Percentiles rank a stretch among this genome's conserved stretches.
These are phyloP conservation scores for Sylvilagus floridanus DNA, from an alignment of 2,797 vertebrate species.

Conservation along the genomic window DNA sequence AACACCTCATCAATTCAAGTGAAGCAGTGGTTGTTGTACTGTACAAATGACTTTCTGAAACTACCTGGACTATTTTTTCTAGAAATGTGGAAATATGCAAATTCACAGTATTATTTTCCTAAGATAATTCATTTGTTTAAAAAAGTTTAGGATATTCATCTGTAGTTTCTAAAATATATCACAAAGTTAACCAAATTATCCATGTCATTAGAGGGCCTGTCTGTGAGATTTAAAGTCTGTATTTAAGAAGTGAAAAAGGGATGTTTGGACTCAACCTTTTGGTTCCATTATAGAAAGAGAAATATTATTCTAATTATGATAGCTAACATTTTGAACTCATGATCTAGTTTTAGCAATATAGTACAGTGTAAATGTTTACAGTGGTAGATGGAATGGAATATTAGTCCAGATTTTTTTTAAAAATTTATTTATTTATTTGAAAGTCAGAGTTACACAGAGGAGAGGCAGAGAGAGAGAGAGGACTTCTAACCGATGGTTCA, in stretches of 20 bases:
- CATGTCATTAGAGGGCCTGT: constrained; percentile 27
- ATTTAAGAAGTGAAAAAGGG: constrained; percentile 9
- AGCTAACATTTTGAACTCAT: constrained; percentile 44
- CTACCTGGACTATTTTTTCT: constrained; percentile 14
- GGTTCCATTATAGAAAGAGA: constrained; percentile 1
- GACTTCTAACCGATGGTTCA: too few relatives aligned
- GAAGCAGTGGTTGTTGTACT: constrained; percentile 17
- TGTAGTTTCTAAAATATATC: constrained; percentile 4
- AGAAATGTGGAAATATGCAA: constrained; percentile 23
- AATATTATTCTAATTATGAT: constrained; percentile 48
- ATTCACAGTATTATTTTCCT: constrained; percentile 1
- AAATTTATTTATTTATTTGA: too few relatives aligned
- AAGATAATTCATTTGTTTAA: constrained; percentile 37
- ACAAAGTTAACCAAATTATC: neutral
- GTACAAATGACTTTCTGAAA: constrained; percentile 19
- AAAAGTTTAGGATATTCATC: constrained; percentile 40
- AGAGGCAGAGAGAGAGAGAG: too few relatives aligned
- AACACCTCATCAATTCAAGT: neutral
- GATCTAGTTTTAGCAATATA: constrained; percentile 40
- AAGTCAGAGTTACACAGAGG: too few relatives aligned
- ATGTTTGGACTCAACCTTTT: neutral
- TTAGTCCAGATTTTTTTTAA: constrained; percentile 2
- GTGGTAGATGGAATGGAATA: constrained; percentile 16
- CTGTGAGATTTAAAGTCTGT: constrained; percentile 22
- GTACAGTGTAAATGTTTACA: neutral